These are phyloP conservation scores for Seira sanloemensis DNA, from an alignment of 2,888 invertebrate species.

Conservation along the genomic window DNA sequence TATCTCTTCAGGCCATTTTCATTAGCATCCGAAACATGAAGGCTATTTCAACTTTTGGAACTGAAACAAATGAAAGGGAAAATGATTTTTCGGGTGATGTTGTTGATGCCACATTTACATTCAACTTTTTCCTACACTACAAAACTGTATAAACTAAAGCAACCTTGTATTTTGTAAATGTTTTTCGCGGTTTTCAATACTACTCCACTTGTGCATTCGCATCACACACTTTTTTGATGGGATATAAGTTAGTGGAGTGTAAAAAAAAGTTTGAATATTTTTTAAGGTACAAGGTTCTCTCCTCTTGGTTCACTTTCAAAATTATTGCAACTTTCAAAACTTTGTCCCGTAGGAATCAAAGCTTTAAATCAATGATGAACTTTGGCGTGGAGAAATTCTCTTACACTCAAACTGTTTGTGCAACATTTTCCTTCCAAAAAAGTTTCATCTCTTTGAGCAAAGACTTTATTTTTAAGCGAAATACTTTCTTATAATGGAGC, in stretches of 20 bases:
- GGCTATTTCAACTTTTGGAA: neutral
- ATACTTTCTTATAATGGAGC: too few relatives aligned
- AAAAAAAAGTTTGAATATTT: neutral
- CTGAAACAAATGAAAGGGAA: neutral
- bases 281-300: neutral
- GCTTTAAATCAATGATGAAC: neutral
- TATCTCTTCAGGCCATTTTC: conserved; percentile 20
- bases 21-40: conserved; percentile 39
- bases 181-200: neutral
- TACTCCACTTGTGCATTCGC: neutral
- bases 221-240: conserved; percentile 15
- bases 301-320: neutral
- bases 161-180: neutral
- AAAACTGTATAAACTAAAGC: neutral
- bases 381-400: neutral
- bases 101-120: neutral
- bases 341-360: neutral
- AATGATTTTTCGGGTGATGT: neutral
- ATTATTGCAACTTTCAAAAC: neutral
- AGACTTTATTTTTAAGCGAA: too few relatives aligned
- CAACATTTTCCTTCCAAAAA: too few relatives aligned
- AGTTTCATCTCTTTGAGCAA: too few relatives aligned
- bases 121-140: neutral
- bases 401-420: too few relatives aligned
- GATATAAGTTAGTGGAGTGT: neutral